Evolutionary conservation across 1,140 invertebrate species (phyloP), one percentile per base, ranked within the genome.

Genomic region (Zelostemma sp.): DNA sequence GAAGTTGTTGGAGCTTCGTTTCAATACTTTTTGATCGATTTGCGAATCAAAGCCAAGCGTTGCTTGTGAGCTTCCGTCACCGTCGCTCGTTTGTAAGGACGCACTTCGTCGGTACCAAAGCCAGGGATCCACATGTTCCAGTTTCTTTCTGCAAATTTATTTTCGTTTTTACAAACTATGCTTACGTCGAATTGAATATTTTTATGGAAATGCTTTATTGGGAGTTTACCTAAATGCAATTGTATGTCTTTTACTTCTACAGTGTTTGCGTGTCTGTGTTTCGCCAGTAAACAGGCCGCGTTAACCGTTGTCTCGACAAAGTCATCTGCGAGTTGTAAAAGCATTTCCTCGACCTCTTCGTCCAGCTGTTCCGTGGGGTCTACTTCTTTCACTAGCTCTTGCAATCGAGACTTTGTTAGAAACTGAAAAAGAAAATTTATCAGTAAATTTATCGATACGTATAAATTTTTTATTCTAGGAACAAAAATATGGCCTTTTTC

Each of bases 61-160:
- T 98, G 96, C 86, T 96, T 97, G 78, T 99, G 96, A 6, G 96
- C 94, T 86, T 99, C 97, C n/a, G 94, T 96, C 1, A 93, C 90
- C 0, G 92, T 89, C 9, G 94, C 91, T 73, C 95, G 90, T 85
- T 97, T 97, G 80, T 96, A 97, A 0, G 95, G 95, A 54, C 93
- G 86, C 2, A 97, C 82, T 83, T 98, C 96, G 73, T 98, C 96
- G 6, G 95, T 95, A 1, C 96, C 96, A 88, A 97, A 97, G 6
- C 96, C 96, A 75, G 96, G 96, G 56, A 97, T 93, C 94, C 95
- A 97, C 91, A 98, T 96, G 75, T 97, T 97, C 89, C 93, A 97
- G 79, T 95, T 95, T 60, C 95, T 89, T 86, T 97, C 95, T 94
- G n/a, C n/a, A n/a, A n/a, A n/a, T n/a, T n/a, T n/a, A n/a, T n/a